Conservation (phyloP, 1,140 invertebrate genomes). For the Diprion similis region DNA sequence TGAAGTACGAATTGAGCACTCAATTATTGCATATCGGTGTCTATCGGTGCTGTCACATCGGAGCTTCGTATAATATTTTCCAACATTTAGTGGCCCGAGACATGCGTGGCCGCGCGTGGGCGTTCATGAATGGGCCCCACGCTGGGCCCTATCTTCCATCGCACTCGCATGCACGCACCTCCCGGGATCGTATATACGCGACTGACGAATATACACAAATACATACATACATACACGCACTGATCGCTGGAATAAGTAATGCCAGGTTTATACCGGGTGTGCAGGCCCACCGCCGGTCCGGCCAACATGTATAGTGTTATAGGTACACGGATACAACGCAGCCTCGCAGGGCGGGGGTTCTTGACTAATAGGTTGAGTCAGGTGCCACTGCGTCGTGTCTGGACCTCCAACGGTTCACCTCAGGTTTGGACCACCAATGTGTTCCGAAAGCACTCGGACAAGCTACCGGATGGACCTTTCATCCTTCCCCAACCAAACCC, state of each 20-base stretch:
- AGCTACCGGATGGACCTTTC: neutral
- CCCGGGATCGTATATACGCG: slow-evolving; percentile 21
- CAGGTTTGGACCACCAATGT: neutral
- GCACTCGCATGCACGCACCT: slow-evolving; percentile 16
- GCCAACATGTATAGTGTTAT: too few relatives aligned
- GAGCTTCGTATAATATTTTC: slow-evolving; percentile 1
- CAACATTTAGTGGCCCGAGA: slow-evolving; percentile 12
- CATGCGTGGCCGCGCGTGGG: slow-evolving; percentile 24
- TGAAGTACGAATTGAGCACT: neutral
- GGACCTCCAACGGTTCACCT: neutral
- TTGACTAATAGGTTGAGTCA: slow-evolving; percentile 4
- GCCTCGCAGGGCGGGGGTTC: slow-evolving; percentile 1
- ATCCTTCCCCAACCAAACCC: too few relatives aligned
- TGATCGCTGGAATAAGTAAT: slow-evolving; percentile 33
- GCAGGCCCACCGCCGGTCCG: neutral
- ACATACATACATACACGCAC: slow-evolving; percentile 22
- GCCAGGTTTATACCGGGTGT: slow-evolving; percentile 1
- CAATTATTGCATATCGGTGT: slow-evolving; percentile 7
- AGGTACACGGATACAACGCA: neutral
- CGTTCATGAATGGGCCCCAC: slow-evolving; percentile 37
- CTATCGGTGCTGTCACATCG: neutral
- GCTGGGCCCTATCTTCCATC: slow-evolving; percentile 25
- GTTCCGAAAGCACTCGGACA: neutral
- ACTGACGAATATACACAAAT: slow-evolving; percentile 12
- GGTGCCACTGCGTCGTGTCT: slow-evolving; percentile 1